Base-by-base conservation (phyloP, 92 coral and sea anemone species). In the Chrysogorgia sp. region DNA sequence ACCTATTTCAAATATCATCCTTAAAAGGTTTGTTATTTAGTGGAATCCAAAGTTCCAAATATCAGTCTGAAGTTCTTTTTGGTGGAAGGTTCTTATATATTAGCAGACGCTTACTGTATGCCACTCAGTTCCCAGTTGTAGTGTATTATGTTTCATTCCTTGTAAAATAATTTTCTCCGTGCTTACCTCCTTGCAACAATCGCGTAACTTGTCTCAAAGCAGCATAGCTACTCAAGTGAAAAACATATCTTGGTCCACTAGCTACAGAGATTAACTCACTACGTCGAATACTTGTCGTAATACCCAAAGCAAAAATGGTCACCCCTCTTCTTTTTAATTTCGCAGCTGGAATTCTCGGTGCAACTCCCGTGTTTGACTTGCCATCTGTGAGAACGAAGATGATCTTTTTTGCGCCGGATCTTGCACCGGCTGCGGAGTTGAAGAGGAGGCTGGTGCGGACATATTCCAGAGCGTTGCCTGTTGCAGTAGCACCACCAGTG, bases 371-470 rank as follows among this genome's bases (percentile, higher is more conserved):
- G 63, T 71, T 71, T 0, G 78, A 71, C 33, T 34, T 53, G 1
- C 79, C 79, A 34, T 72, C 79, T 33, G 79, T 72, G n/a, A 72
- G 49, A 55, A 72, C 50, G 37, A 72, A 55, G 25, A 72, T 14
- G 25, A 55, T 34, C 37, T 72, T 72, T 19, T 53, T 53, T 19
- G 63, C 78, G 14, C 25, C 48, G 8, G 35, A 4, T 33, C 78
- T 50, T n/a, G 78, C 78, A 6, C 78, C 78, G 1, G 78, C 78
- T 19, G 43, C 63, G 3, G 45, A 14, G 22, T 45, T 71, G 32
- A 71, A 71, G 66, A 72, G 53, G 14, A 72, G 64, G 28, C 26
- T 53, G 23, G 23, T 72, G 0, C 49, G 52, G 19, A 71, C 78
- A 25, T 71, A 55, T 29, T 53, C 48, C 29, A 71, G 33, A 1